Percentiles rank a stretch among this genome's conserved stretches.
These are phyloP conservation scores for Boloria euphrosyne DNA, from an alignment of 2,888 invertebrate genomes.

Conservation along the genomic window DNA sequence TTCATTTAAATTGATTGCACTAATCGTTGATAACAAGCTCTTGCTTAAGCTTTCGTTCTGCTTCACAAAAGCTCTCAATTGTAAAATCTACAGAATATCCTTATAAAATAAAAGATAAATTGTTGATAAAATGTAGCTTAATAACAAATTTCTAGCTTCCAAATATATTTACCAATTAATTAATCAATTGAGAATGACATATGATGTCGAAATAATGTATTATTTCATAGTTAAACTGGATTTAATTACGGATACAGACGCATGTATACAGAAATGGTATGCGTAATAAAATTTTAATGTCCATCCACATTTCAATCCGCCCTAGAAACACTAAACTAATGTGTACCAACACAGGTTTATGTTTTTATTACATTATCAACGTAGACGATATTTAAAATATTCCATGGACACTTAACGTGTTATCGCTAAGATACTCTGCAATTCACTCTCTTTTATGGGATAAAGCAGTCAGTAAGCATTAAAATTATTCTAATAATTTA, in stretches of 20 bases:
- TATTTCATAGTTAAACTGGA: conserved; percentile 38
- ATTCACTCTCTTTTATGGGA: conserved; percentile 3
- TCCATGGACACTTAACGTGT: conserved; percentile 12
- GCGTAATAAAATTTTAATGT: conserved; percentile 47
- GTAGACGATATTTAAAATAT: background rate
- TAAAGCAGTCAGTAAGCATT: conserved; percentile 12
- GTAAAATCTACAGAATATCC: background rate
- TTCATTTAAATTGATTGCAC: conserved; percentile 12
- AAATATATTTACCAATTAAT: conserved; percentile 12
- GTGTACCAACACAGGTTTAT: conserved; percentile 27
- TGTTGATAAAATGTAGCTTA: background rate
- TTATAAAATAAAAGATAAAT: background rate
- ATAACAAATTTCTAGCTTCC: background rate
- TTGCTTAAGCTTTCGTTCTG: background rate
- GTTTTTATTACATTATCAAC: conserved; percentile 25
- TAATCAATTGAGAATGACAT: conserved; percentile 15
- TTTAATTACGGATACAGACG: conserved; percentile 34
- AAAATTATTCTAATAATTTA: conserved; percentile 12
- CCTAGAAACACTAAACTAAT: conserved; percentile 39
- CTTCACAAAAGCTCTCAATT: background rate
- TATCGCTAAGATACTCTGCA: conserved; percentile 6
- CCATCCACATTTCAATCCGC: conserved; percentile 46
- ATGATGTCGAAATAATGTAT: conserved; percentile 19
- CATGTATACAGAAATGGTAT: conserved; percentile 38
- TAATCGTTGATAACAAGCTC: conserved; percentile 1